Percentiles rank a stretch among this genome's conserved stretches.
phyloP scores from a whole-genome alignment of 2,113 vertebrate species.

The Labeo rohita region DNA sequence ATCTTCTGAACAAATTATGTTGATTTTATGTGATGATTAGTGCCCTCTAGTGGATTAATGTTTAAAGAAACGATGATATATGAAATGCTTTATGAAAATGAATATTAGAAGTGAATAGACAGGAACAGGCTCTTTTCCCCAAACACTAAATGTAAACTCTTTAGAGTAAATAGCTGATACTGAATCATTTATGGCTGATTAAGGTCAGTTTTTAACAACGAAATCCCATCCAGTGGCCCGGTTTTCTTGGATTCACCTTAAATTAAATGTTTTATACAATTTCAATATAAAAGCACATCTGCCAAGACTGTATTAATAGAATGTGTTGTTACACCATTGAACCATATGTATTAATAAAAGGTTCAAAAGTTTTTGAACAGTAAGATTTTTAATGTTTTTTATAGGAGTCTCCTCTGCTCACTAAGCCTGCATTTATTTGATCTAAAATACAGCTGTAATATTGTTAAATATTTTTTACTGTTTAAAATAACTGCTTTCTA shows the following conservation, averaged over 20 bases:
- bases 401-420: too few relatives aligned
- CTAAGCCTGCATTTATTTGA: too few relatives aligned
- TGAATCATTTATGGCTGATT: background rate
- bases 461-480: too few relatives aligned
- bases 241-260: background rate
- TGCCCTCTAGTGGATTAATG: background rate
- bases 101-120: background rate
- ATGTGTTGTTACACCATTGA: background rate
- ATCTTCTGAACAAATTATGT: background rate
- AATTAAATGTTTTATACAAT: background rate
- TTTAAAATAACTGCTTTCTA: too few relatives aligned
- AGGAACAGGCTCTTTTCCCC: background rate
- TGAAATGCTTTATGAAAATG: background rate
- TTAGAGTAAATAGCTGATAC: background rate
- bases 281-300: background rate
- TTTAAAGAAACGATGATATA: background rate
- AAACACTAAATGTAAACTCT: background rate
- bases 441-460: too few relatives aligned
- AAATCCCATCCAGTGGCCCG: background rate
- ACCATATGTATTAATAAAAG: background rate
- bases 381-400: too few relatives aligned
- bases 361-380: background rate
- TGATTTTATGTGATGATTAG: background rate
- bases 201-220: background rate
- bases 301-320: background rate